Evolutionary conservation across 2,113 vertebrate species (phyloP).

Genomic region (Corythaeola cristata): DNA sequence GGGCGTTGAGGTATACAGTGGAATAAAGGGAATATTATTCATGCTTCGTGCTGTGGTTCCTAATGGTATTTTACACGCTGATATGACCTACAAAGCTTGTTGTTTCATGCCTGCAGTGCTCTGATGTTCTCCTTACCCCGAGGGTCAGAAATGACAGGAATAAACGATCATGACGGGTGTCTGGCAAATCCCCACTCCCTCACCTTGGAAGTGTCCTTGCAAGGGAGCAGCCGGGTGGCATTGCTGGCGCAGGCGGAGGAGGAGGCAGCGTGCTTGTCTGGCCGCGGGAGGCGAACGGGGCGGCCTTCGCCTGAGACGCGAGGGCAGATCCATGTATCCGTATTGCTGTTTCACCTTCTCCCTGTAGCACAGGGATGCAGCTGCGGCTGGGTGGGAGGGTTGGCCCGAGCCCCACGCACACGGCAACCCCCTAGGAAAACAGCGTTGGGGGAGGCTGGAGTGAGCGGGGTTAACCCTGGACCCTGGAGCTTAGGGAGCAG

Average conservation of each 20-base stretch:
- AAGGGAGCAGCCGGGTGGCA: not conserved
- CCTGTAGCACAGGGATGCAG: not conserved
- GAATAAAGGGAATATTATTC: conserved; percentile 27
- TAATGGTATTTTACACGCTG: not conserved
- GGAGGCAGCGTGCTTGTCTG: accelerated
- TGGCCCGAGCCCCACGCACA: accelerated
- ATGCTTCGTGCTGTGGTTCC: not conserved
- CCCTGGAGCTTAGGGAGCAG: not conserved
- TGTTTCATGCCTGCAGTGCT: conserved; percentile 31
- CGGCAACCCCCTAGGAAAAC: accelerated
- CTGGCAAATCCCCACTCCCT: not conserved
- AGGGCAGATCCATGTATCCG: not conserved
- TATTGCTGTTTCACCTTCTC: not conserved
- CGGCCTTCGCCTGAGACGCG: accelerated
- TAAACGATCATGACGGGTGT: not conserved
- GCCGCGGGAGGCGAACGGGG: accelerated
- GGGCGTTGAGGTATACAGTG: not conserved
- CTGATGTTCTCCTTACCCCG: conserved; percentile 2
- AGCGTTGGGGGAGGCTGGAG: not conserved
- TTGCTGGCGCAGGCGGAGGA: not conserved
- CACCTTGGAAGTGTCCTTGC: conserved; percentile 29
- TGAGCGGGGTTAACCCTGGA: not conserved
- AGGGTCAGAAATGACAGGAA: conserved; percentile 39
- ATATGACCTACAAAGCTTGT: conserved; percentile 45
- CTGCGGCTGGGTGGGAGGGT: not conserved